These are phyloP conservation scores for Callosobruchus maculatus DNA, from an alignment of 2,888 invertebrate genomes.

Conservation along the genomic window DNA sequence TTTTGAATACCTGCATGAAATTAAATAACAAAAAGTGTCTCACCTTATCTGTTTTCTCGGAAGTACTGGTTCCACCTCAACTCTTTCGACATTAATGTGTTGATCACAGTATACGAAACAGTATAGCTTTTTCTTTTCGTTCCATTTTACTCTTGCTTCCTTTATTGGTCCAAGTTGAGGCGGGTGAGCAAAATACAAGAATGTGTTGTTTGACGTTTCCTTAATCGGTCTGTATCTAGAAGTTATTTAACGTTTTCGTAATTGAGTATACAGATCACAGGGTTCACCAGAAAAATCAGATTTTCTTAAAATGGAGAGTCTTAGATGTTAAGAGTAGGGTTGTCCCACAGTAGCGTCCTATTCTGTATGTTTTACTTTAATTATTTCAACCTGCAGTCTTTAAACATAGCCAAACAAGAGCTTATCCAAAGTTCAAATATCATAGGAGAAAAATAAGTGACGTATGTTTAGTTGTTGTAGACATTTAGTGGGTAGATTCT, in stretches of 20 bases:
- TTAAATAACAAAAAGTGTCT: not conserved
- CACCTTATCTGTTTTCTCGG: not conserved
- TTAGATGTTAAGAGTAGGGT: no score
- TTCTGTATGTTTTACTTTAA: no score
- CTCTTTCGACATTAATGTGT: constrained; percentile 31
- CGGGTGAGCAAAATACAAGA: constrained; percentile 37
- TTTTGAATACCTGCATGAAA: not conserved
- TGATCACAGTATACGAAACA: constrained; percentile 35
- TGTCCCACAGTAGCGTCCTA: no score
- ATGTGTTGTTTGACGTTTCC: constrained; percentile 25
- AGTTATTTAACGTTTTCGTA: not conserved
- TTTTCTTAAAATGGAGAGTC: no score
- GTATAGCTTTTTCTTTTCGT: constrained; percentile 30
- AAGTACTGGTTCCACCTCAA: constrained; percentile 15
- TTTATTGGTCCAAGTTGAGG: constrained; percentile 35
- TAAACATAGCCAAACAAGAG: no score
- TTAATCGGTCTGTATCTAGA: constrained; percentile 8
- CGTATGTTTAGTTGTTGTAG: no score
- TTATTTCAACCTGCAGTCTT: no score
- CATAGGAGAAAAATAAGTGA: no score
- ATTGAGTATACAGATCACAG: not conserved
- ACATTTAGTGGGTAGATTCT: no score
- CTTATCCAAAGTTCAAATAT: no score
- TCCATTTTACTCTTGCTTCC: constrained; percentile 41
- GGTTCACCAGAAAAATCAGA: no score